These are phyloP conservation scores for Nycteola revayana DNA, from an alignment of 2,888 invertebrate species.

Conservation along the genomic window DNA sequence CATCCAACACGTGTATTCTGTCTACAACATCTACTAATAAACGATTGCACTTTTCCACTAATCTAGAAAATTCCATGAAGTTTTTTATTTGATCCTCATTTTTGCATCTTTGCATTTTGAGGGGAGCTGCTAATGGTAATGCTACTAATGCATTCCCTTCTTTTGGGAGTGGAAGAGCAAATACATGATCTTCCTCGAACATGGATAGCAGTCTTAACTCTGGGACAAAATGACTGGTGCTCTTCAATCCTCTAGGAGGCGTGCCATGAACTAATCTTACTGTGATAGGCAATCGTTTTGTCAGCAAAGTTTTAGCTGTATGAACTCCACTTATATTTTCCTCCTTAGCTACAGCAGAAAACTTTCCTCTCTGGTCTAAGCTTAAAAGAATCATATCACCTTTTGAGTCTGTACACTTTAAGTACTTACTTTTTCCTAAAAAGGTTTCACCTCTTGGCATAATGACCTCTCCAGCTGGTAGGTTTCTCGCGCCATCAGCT, in stretches of 20 bases:
- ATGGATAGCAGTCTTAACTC: slow-evolving; percentile 91
- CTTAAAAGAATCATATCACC: slow-evolving; percentile 92
- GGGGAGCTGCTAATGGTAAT: slow-evolving; percentile 91
- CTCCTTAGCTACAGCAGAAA: slow-evolving; percentile 95
- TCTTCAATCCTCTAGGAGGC: slow-evolving; percentile 91
- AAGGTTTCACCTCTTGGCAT: slow-evolving; percentile 88
- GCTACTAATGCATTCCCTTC: slow-evolving; percentile 90
- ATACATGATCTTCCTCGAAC: slow-evolving; percentile 93
- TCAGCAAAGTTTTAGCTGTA: slow-evolving; percentile 92
- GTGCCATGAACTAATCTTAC: slow-evolving; percentile 96
- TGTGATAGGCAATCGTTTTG: slow-evolving; percentile 95
- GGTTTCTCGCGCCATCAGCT: slow-evolving; percentile 86
- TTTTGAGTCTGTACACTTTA: slow-evolving; percentile 92
- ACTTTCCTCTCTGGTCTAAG: slow-evolving; percentile 93
- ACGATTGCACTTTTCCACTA: slow-evolving; percentile 89
- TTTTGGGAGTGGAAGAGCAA: slow-evolving; percentile 91
- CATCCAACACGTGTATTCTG: slow-evolving; percentile 90
- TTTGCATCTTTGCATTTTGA: slow-evolving; percentile 91
- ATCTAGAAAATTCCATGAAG: slow-evolving; percentile 88
- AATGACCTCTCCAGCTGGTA: slow-evolving; percentile 92
- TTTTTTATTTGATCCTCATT: slow-evolving; percentile 91
- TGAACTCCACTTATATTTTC: slow-evolving; percentile 98
- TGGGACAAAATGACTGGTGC: slow-evolving; percentile 90
- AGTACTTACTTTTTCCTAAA: slow-evolving; percentile 88
- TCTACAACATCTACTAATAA: slow-evolving; percentile 89